phyloP scores from a whole-genome alignment of 2,113 vertebrate genomes.

The Bos taurus region DNA sequence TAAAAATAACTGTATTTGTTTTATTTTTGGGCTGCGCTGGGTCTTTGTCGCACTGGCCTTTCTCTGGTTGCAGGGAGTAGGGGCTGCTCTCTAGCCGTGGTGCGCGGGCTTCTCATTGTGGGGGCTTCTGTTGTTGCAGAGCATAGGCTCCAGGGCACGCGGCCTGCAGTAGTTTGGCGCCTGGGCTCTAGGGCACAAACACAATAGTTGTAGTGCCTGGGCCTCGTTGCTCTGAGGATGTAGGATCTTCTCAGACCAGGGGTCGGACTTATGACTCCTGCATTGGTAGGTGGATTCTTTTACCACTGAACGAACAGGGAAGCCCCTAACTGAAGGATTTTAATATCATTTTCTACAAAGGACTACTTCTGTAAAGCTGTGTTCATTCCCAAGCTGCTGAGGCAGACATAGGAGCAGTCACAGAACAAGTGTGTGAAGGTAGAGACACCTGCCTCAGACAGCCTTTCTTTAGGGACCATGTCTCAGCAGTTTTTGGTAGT shows the following conservation, averaged over 20 bases:
- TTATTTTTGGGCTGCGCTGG: neutral
- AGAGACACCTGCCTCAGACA: neutral
- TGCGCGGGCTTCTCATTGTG: rapidly evolving
- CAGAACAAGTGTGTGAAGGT: neutral
- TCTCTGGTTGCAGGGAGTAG: neutral
- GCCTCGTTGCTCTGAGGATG: neutral
- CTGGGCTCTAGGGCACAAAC: neutral
- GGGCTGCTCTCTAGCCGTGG: neutral
- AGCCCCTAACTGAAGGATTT: neutral
- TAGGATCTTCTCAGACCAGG: neutral
- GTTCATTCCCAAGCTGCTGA: neutral
- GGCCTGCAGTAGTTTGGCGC: rapidly evolving
- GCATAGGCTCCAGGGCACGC: neutral
- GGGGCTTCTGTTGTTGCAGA: neutral
- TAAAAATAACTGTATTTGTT: neutral
- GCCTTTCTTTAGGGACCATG: neutral
- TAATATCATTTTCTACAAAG: neutral
- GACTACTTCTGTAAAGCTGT: neutral
- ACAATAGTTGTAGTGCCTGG: neutral
- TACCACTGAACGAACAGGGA: neutral
- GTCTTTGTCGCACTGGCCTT: neutral
- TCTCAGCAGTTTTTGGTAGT: neutral
- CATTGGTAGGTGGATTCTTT: neutral
- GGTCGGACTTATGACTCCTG: neutral
- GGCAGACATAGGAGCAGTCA: too few relatives aligned